Evolutionary conservation across 37 sponge, comb jelly and placozoan species (phyloP), one percentile per base, ranked within the genome.

Genomic region (Bolinopsis microptera): DNA sequence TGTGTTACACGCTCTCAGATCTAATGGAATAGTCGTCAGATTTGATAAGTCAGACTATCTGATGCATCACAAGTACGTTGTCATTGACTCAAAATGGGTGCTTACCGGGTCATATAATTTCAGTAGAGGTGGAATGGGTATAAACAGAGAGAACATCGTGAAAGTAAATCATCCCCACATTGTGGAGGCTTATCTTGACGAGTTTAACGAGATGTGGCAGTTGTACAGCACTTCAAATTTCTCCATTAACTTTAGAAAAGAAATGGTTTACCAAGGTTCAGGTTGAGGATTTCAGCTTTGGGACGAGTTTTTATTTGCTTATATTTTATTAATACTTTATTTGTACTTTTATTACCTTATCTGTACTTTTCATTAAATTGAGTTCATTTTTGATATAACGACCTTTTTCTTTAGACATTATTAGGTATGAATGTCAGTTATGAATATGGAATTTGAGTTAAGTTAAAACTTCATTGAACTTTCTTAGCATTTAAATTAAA

Each of bases 61-160:
- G 26, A 86, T 86, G 90, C 90, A 86, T 38, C 41, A 86, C 61
- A 86, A 86, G 90, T 86, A 39, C 22, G 90, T 86, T 27, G 90
- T 86, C 21, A 34, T 86, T 28, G 90, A 86, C 30, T 28, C 36
- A 9, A 13, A 27, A 27, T 0, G 13, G n/a, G 90, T 86, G 30
- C 13, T 41, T 2, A 86, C 90, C 13, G 90, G 90, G 24, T 86
- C 90, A 28, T 86, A 86, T 27, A 86, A 86, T 27, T 86, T 86
- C 61, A 41, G 61, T 86, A 39, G 90, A 18, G 32, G 80, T 31
- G 90, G 90, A 21, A 86, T 41, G 61, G 90, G 90, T 22, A 32
- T 32, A 0, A 86, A 86, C 61, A 86, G 90, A 34, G 90, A 86
- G 26, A 86, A 86, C 39, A 38, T 86, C 5, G 61, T 86, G 0